A percentile compares a stretch with the other conserved stretches of the same genome.
phyloP scores from a whole-genome alignment of 2,113 vertebrate species.

The Carassius gibelio region DNA sequence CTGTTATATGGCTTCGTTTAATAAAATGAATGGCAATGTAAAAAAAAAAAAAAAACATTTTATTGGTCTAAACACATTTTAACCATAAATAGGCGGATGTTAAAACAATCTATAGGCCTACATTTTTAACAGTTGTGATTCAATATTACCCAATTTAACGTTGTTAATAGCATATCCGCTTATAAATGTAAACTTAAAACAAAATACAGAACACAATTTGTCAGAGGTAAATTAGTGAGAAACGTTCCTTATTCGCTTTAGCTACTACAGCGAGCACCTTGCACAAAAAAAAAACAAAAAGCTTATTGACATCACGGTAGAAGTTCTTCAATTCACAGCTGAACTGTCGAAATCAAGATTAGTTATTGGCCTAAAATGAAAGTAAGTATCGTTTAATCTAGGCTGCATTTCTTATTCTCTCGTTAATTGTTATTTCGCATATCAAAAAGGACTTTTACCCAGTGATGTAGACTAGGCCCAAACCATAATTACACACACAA shows the following conservation, averaged over 20 bases:
- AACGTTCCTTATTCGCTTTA: background rate
- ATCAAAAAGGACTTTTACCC: background rate
- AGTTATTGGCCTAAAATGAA: background rate
- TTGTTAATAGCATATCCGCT: background rate
- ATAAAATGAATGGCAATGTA: background rate
- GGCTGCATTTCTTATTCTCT: background rate
- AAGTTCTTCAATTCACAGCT: conserved; percentile 36
- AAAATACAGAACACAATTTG: background rate
- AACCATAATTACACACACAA: background rate
- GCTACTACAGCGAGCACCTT: background rate
- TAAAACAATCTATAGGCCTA: background rate
- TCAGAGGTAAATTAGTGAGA: background rate
- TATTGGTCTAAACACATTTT: background rate
- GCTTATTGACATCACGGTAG: background rate
- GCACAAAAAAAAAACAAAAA: conserved; percentile 8
- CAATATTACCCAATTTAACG: background rate
- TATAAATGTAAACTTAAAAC: background rate
- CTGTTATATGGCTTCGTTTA: background rate
- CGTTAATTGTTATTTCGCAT: background rate
- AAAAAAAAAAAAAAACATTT: background rate
- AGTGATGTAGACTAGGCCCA: conserved; percentile 21
- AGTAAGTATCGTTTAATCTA: background rate
- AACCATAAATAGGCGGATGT: background rate
- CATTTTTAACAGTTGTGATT: background rate
- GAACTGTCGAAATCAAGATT: conserved; percentile 32